Percentiles rank a stretch among this genome's conserved stretches.
phyloP scores from a whole-genome alignment of 2,888 invertebrate species.

The Spodoptera picta region DNA sequence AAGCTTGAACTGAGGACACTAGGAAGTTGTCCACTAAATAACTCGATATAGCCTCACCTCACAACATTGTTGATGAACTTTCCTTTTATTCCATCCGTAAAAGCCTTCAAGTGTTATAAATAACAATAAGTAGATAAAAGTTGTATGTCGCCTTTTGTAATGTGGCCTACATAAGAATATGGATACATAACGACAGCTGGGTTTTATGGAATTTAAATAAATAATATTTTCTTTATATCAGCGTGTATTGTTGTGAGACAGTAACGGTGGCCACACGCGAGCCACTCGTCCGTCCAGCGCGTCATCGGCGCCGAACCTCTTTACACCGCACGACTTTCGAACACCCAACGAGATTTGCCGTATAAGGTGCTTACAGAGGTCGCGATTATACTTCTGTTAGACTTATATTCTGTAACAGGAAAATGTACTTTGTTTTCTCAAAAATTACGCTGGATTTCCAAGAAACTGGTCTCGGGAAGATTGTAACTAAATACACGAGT shows the following conservation, averaged over 20 bases:
- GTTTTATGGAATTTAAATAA: slow-evolving; percentile 85
- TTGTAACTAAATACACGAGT: neutral
- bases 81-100: slow-evolving; percentile 59
- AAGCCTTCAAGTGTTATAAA: slow-evolving; percentile 64
- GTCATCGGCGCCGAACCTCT: slow-evolving; percentile 61
- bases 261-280: slow-evolving; percentile 86
- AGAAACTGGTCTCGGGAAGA: no score
- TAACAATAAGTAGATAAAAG: slow-evolving; percentile 70
- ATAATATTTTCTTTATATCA: slow-evolving; percentile 89
- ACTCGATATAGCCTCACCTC: slow-evolving; percentile 19
- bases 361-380: slow-evolving; percentile 14
- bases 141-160: slow-evolving; percentile 65
- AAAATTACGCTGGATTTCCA: neutral
- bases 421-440: slow-evolving; percentile 1
- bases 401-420: neutral
- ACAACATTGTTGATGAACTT: slow-evolving; percentile 57
- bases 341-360: slow-evolving; percentile 20
- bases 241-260: slow-evolving; percentile 83
- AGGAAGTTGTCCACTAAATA: slow-evolving; percentile 46
- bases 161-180: slow-evolving; percentile 74
- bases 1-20: slow-evolving; percentile 35
- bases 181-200: slow-evolving; percentile 78
- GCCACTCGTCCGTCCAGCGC: slow-evolving; percentile 69
- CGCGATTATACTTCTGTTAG: slow-evolving; percentile 21
- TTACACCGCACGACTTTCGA: slow-evolving; percentile 71